phyloP scores from a whole-genome alignment of 2,888 invertebrate species.

The Cancer borealis region DNA sequence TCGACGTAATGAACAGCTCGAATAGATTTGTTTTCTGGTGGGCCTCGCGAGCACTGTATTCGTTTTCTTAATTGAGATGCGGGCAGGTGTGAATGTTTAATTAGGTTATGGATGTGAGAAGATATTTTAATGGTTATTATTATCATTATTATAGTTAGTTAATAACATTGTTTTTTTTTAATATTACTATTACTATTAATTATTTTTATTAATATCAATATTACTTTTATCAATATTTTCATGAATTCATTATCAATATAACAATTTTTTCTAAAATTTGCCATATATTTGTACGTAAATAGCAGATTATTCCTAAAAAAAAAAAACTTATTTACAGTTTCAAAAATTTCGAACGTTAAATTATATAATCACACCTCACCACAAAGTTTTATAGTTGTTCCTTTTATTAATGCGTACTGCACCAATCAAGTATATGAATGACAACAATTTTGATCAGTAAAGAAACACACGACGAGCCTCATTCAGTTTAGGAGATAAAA shows the following conservation, averaged over 20 bases:
- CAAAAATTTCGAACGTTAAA: background rate
- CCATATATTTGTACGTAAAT: background rate
- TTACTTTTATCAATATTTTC: background rate
- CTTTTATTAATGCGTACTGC: too few relatives aligned
- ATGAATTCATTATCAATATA: background rate
- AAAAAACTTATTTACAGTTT: background rate
- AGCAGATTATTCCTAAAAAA: background rate
- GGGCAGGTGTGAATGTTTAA: background rate
- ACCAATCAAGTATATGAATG: too few relatives aligned
- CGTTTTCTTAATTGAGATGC: background rate
- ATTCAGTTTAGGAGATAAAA: too few relatives aligned
- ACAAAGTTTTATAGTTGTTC: too few relatives aligned
- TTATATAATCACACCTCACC: too few relatives aligned
- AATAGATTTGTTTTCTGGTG: background rate
- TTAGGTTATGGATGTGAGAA: background rate
- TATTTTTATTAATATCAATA: background rate
- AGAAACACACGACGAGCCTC: too few relatives aligned
- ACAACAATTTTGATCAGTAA: too few relatives aligned
- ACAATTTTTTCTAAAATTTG: background rate
- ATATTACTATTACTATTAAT: background rate
- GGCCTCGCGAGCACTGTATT: background rate
- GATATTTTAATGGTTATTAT: background rate
- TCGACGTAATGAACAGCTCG: background rate
- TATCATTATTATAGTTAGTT: background rate
- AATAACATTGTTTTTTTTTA: background rate